Conservation (phyloP, 2,113 vertebrate species). For the Heptranchias perlo region DNA sequence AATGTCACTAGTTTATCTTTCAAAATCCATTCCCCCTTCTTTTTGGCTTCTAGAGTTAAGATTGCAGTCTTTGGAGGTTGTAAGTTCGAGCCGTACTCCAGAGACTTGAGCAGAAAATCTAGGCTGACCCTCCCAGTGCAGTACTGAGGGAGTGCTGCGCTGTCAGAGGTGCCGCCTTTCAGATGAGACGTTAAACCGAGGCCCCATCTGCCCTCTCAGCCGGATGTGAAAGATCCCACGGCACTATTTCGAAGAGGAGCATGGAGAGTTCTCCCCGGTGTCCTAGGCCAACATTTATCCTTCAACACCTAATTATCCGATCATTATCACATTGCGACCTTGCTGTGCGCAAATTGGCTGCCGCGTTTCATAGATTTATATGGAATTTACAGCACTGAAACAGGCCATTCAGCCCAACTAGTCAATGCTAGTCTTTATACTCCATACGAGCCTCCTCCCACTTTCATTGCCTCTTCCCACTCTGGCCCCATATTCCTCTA, state of each 20-base stretch:
- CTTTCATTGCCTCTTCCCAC: too few species aligned
- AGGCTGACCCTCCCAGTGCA: not conserved
- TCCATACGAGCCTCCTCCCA: too few species aligned
- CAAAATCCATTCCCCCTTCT: not conserved
- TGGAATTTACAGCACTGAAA: too few species aligned
- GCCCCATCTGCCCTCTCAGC: not conserved
- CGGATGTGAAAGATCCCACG: not conserved
- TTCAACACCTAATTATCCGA: too few species aligned
- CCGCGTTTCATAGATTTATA: too few species aligned
- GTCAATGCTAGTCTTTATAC: too few species aligned
- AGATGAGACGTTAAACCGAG: not conserved
- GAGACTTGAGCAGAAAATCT: not conserved
- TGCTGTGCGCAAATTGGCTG: not conserved
- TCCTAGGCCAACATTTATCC: not conserved
- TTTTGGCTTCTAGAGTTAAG: not conserved
- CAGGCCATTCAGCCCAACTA: too few species aligned
- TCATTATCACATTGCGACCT: not conserved
- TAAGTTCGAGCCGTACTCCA: not conserved
- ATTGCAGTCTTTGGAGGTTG: not conserved
- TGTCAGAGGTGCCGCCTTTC: not conserved
- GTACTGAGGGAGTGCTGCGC: not conserved
- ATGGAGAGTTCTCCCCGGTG: not conserved
- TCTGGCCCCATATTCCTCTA: too few species aligned
- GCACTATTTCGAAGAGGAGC: not conserved
- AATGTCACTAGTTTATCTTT: not conserved